Percentiles rank a stretch among this genome's conserved stretches.
phyloP scores from a whole-genome alignment of 2,113 vertebrate species.

The Parus major region DNA sequence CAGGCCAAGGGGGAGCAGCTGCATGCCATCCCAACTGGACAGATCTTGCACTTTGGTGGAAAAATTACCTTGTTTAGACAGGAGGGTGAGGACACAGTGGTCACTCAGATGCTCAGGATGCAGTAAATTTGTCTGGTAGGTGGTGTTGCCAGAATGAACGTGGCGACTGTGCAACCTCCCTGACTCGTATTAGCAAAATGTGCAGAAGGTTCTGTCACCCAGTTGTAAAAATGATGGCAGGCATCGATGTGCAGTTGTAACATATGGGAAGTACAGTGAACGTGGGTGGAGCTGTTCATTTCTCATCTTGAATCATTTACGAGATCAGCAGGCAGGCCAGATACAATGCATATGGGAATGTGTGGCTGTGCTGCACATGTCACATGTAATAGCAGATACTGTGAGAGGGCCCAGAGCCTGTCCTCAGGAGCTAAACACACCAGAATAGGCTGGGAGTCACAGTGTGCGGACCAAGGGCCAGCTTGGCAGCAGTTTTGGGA shows the following conservation, averaged over 20 bases:
- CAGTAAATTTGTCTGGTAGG: neutral
- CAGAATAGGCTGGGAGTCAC: constrained; percentile 27
- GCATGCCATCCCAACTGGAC: neutral
- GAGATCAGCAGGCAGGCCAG: constrained; percentile 70
- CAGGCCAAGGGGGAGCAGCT: neutral
- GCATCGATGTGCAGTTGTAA: constrained; percentile 68
- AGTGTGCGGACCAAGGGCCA: constrained; percentile 1
- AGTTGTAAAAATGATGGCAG: constrained; percentile 71
- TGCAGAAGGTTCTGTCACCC: constrained; percentile 71
- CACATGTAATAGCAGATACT: constrained; percentile 64
- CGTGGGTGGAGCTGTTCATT: constrained; percentile 72
- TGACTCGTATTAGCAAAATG: constrained; percentile 52
- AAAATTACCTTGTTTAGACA: neutral
- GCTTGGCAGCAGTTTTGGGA: constrained; percentile 49
- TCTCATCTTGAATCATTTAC: constrained; percentile 71
- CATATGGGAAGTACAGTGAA: constrained; percentile 71
- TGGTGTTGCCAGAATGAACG: neutral
- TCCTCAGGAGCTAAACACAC: constrained; percentile 12
- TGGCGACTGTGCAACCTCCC: constrained; percentile 4
- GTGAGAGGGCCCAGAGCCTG: constrained; percentile 60
- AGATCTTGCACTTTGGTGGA: neutral
- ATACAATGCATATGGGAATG: constrained; percentile 72
- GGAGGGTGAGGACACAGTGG: neutral
- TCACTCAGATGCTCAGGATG: neutral
- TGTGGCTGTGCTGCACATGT: constrained; percentile 72